Conservation (phyloP, 2,113 vertebrate genomes). For the Pelecanus crispus region DNA sequence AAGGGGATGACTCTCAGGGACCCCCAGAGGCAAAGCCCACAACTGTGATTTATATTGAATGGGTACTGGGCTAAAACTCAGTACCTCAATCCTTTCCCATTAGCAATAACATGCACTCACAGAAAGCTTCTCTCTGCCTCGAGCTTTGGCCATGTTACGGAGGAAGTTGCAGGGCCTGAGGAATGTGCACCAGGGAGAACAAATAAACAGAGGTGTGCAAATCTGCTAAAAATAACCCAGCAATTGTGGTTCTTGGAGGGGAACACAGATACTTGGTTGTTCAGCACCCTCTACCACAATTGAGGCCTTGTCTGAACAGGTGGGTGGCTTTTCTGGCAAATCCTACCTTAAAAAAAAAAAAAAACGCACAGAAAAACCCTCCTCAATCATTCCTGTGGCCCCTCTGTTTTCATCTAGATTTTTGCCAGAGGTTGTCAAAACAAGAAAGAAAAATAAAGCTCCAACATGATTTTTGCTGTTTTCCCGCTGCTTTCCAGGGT, state of each 20-base stretch:
- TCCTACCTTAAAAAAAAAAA: neutral
- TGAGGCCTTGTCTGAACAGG: constrained; percentile 60
- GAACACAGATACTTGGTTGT: constrained; percentile 24
- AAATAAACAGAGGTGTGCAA: constrained; percentile 64
- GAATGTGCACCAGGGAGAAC: constrained; percentile 42
- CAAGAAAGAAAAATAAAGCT: constrained; percentile 47
- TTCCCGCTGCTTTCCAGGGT: constrained; percentile 8
- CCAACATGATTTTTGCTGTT: neutral
- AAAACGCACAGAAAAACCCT: neutral
- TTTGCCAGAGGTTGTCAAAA: constrained; percentile 56
- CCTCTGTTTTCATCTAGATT: constrained; percentile 41
- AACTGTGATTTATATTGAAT: neutral
- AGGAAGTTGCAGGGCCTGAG: constrained; percentile 23
- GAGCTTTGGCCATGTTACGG: accelerated
- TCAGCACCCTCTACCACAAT: neutral
- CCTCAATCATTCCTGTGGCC: constrained; percentile 18
- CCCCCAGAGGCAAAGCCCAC: neutral
- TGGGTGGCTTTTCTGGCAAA: constrained; percentile 59
- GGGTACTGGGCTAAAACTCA: neutral
- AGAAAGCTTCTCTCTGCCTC: neutral
- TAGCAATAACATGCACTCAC: accelerated
- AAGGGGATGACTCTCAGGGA: neutral
- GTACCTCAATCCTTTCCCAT: neutral
- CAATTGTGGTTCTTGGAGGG: neutral
- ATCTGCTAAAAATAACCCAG: constrained; percentile 56